Percentiles rank a stretch among this genome's conserved stretches.
phyloP scores from a whole-genome alignment of 2,797 vertebrate species.

The Bovichtus variegatus region DNA sequence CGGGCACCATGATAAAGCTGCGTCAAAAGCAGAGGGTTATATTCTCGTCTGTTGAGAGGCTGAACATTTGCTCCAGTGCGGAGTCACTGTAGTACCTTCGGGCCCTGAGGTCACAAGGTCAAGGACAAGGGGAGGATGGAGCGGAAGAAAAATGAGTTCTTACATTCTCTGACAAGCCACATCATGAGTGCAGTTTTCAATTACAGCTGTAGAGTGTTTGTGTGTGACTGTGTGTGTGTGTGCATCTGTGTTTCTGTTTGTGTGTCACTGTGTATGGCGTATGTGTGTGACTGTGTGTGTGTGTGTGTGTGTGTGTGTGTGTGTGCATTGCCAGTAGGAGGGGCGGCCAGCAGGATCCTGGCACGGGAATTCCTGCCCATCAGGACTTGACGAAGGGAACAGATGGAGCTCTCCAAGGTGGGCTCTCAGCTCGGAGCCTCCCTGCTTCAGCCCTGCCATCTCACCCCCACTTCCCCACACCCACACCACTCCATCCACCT shows the following conservation, averaged over 20 bases:
- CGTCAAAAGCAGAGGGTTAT: slow-evolving; percentile 37
- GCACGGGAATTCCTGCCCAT: slow-evolving; percentile 71
- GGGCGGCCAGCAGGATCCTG: slow-evolving; percentile 71
- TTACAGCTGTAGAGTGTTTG: slow-evolving; percentile 41
- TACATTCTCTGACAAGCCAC: slow-evolving; percentile 35
- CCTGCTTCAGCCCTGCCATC: slow-evolving; percentile 29
- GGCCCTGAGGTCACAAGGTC: slow-evolving; percentile 46
- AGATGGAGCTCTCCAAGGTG: slow-evolving; percentile 83
- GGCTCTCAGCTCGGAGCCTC: slow-evolving; percentile 56
- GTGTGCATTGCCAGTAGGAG: slow-evolving; percentile 41
- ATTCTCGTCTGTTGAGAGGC: slow-evolving; percentile 36
- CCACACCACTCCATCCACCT: slow-evolving; percentile 23
- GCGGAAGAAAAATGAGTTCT: slow-evolving; percentile 44
- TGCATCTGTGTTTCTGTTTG: slow-evolving; percentile 4
- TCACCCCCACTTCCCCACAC: background rate
- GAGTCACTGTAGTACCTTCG: background rate
- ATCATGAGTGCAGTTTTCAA: slow-evolving; percentile 48
- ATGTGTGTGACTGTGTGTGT: slow-evolving; percentile 24
- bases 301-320: slow-evolving; percentile 30
- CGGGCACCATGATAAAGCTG: slow-evolving; percentile 22
- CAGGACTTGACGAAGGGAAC: slow-evolving; percentile 74
- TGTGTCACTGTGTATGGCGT: slow-evolving; percentile 37
- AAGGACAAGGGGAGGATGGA: slow-evolving; percentile 53
- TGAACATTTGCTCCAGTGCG: background rate
- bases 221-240: slow-evolving; percentile 33